These are phyloP conservation scores for Zaprionus lineosus DNA, from an alignment of 2,888 invertebrate genomes.

Conservation along the genomic window DNA sequence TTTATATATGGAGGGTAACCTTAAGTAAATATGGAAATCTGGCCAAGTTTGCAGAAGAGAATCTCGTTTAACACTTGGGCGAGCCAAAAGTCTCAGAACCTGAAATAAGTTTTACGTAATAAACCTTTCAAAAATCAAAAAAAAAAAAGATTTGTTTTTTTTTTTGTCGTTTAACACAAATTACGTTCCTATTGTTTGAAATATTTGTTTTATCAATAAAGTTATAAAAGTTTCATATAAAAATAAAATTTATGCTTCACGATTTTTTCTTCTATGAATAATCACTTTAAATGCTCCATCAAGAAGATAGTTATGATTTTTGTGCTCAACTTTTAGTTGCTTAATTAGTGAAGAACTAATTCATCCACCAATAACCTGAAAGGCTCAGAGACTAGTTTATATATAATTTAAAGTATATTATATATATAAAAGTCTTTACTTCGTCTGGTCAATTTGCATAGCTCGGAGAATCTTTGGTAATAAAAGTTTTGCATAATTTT, in stretches of 20 bases:
- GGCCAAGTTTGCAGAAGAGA: constrained; percentile 10
- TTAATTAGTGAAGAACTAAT: too few species aligned
- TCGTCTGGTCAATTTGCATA: too few species aligned
- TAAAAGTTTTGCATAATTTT: background rate
- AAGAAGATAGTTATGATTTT: too few species aligned
- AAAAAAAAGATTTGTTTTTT: too few species aligned
- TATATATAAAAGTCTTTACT: too few species aligned
- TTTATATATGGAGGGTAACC: constrained; percentile 29
- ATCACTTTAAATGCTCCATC: too few species aligned
- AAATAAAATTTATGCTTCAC: background rate
- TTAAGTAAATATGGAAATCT: constrained; percentile 12
- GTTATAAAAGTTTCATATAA: constrained; percentile 21
- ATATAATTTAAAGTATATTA: too few species aligned
- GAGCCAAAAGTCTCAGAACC: constrained; percentile 33
- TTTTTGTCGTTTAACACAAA: constrained; percentile 35
- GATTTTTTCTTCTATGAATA: too few species aligned
- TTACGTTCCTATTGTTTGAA: constrained; percentile 21
- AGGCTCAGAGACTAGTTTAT: too few species aligned
- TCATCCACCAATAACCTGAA: too few species aligned
- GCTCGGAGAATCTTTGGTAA: background rate
- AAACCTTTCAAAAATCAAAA: constrained; percentile 6
- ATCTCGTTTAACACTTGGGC: constrained; percentile 23
- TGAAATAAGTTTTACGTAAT: constrained; percentile 35
- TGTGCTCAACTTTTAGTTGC: too few species aligned
- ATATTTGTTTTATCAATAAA: constrained; percentile 36